Base-by-base conservation (phyloP, 2,888 invertebrate genomes). In the Erebia aethiops region DNA sequence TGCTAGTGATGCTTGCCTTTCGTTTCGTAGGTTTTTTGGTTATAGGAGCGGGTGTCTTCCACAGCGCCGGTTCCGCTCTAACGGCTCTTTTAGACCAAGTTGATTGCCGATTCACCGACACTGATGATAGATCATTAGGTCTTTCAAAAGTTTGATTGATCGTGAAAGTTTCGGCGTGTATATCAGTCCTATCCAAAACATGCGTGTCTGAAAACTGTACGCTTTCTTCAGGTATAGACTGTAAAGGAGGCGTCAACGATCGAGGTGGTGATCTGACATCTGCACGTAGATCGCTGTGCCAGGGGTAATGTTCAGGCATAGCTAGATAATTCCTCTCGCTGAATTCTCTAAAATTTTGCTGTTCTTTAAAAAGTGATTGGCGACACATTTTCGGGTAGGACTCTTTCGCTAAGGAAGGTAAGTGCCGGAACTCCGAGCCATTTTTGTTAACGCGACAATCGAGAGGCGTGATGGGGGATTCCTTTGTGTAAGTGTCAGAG, bases 401-500 rank as follows among this genome's bases (percentile, higher is more conserved):
- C 3, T 90, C 89, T 73, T 80, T 84, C 8, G 13, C 41, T 54
- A 77, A 71, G 43, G 83, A 81, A 67, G 82, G 85, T 58, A 81
- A 79, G 35, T 85, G 85, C 74, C 77, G 86, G 16, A 73, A 68
- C 49, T 90, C 90, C 2, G 73, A 64, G 58, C 74, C 75, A 75
- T 84, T 75, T 67, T 85, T 83, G 75, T 83, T 82, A 9, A 76
- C 73, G 71, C 82, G 77, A 16, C 73, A 77, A 13, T 92, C 88
- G 16, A 83, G 73, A n/a, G 84, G 83, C n/a, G 84, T 84, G 62
- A 84, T 84, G 0, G 92, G 92, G 0, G 93, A 93, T 54, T 94
- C 94, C 80, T 94, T 94, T 8, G 93, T 92, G 74, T 88, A 95
- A 1, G 94, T 94, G 76, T 94, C 94, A 1, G 92, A 90, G 79